Conservation (phyloP, 2,113 vertebrate species). For the Callionymus lyra region DNA sequence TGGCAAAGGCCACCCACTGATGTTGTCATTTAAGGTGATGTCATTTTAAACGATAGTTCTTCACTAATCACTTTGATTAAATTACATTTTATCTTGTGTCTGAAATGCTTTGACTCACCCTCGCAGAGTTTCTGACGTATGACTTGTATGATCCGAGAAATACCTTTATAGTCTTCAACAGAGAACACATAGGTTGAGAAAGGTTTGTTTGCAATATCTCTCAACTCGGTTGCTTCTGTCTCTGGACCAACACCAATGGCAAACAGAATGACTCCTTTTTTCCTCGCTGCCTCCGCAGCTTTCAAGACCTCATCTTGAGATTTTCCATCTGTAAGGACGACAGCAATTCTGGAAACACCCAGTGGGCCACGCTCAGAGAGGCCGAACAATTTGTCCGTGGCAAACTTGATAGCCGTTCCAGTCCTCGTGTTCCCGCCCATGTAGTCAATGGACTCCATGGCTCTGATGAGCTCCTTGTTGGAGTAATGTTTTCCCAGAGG, state of each 20-base stretch:
- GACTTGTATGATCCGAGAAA: slow-evolving; percentile 90
- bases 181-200: slow-evolving; percentile 89
- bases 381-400: slow-evolving; percentile 83
- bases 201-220: slow-evolving; percentile 90
- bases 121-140: slow-evolving; percentile 97
- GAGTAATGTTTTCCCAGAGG: slow-evolving; percentile 77
- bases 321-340: slow-evolving; percentile 92
- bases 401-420: slow-evolving; percentile 88
- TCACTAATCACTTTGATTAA: no score
- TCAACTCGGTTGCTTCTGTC: slow-evolving; percentile 82
- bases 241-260: slow-evolving; percentile 90
- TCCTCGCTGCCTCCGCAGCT: slow-evolving; percentile 83
- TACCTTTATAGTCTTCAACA: slow-evolving; percentile 92
- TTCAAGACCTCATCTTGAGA: slow-evolving; percentile 90
- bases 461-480: slow-evolving; percentile 70
- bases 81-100: not conserved
- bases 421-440: slow-evolving; percentile 92
- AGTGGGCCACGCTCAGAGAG: slow-evolving; percentile 78
- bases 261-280: slow-evolving; percentile 85
- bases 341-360: slow-evolving; percentile 83
- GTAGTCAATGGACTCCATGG: slow-evolving; percentile 83
- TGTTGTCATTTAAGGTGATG: no score
- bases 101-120: slow-evolving; percentile 66
- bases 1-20: no score
- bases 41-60: no score